Evolutionary conservation across 2,888 invertebrate species (phyloP), one percentile per base, ranked within the genome.

Genomic region (Sycophila texana): DNA sequence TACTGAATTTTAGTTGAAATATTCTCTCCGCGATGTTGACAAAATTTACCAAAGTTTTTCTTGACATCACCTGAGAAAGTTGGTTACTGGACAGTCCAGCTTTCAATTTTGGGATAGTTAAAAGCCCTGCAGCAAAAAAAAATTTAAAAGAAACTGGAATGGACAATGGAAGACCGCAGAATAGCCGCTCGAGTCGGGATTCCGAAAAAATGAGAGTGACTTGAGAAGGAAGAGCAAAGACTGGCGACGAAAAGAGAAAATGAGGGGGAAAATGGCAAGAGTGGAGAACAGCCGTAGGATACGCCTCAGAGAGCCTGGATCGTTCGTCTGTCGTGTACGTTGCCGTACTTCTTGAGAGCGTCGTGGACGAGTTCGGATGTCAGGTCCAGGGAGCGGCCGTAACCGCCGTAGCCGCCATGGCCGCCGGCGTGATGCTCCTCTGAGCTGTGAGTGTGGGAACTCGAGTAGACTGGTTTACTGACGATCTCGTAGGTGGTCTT

Each of bases 401-500:
- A 93, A 0, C 92, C 93, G 65, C 92, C 87, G 73, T 92, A 92
- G 0, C 92, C 92, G n/a, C 92, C 92, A 79, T 94, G 94, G 10
- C 63, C 63, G 10, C 63, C 63, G 39, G 39, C 39, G 81, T 94
- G 94, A 16, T 77, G 75, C 79, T 95, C 94, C 79, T 94, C 94
- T 2, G 92, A 90, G 65, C 92, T 92, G 86, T 95, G 94, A 0
- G 94, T 93, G 85, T 94, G 94, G 3, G 94, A 92, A 85, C 94
- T 94, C 0, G 94, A 93, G 88, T 96, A 96, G 0, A 96, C 92
- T 0, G 96, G 96, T 84, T 96, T 96, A 60, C 96, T 94, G 10
- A 96, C 94, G 81, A 96, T 95, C 91, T 96, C 96, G 87, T 96
- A 96, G 0, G 96, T 96, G 12, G 96, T 95, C 13, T 94, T 88